These are phyloP conservation scores for Tetrapedia diversipes DNA, from an alignment of 2,888 invertebrate genomes.

Conservation along the genomic window DNA sequence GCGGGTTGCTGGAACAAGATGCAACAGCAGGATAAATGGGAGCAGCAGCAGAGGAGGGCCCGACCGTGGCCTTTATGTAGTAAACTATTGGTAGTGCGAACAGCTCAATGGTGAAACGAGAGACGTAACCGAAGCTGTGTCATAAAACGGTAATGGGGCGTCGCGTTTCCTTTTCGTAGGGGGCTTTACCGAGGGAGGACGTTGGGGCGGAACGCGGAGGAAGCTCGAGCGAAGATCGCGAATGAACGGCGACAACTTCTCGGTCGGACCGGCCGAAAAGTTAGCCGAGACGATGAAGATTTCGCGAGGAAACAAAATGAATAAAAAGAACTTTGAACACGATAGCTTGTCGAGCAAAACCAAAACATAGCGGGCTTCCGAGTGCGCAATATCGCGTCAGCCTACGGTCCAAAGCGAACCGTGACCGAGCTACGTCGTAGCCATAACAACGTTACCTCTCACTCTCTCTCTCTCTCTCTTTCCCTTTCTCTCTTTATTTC, in stretches of 20 bases:
- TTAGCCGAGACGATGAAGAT: not conserved
- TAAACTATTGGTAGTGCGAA: constrained; percentile 81
- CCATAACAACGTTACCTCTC: constrained; percentile 78
- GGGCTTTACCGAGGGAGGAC: constrained; percentile 60
- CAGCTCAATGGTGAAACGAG: constrained; percentile 82
- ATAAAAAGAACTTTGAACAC: not conserved
- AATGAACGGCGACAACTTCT: constrained; percentile 9
- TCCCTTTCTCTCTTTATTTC: constrained; percentile 32
- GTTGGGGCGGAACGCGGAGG: constrained; percentile 62
- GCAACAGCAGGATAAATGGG: constrained; percentile 73
- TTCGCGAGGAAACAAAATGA: not conserved
- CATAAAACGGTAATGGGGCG: constrained; percentile 82
- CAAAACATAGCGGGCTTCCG: not conserved
- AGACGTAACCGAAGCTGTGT: constrained; percentile 81
- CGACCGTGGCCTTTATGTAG: constrained; percentile 76
- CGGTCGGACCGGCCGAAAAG: not conserved
- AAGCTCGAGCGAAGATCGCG: constrained; percentile 39
- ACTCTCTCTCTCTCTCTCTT: constrained; percentile 48
- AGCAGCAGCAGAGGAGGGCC: constrained; percentile 63
- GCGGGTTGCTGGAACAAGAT: constrained; percentile 9
- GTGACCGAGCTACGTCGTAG: constrained; percentile 77
- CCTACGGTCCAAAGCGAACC: constrained; percentile 54
- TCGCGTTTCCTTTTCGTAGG: constrained; percentile 80
- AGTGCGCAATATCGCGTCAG: constrained; percentile 14
- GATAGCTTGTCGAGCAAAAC: not conserved